These are phyloP conservation scores for Phoxinus dragarum DNA, from an alignment of 2,797 vertebrate species.

Conservation along the genomic window DNA sequence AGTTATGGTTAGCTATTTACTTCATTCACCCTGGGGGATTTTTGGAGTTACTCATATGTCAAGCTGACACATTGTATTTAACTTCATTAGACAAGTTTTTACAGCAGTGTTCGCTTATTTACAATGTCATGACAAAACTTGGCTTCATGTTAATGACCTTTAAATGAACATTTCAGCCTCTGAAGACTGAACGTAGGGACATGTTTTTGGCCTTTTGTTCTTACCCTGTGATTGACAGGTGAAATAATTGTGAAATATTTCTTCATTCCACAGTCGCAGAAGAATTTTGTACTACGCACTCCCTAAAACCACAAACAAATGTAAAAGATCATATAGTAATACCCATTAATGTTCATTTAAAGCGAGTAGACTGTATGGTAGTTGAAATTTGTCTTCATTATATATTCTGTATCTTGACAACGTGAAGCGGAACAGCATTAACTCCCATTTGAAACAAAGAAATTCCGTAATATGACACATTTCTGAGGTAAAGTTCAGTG, in stretches of 20 bases:
- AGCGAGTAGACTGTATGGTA: not conserved
- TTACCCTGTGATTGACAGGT: slow-evolving; percentile 65
- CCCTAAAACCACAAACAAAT: slow-evolving; percentile 5
- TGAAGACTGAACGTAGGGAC: not conserved
- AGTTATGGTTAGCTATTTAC: not conserved
- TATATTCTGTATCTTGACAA: not conserved
- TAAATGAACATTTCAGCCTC: slow-evolving; percentile 57
- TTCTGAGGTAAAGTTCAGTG: not conserved
- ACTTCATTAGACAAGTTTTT: not conserved
- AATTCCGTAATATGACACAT: not conserved
- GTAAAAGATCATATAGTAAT: not conserved
- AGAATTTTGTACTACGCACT: not conserved
- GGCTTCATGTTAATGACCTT: slow-evolving; percentile 53
- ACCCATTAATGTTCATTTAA: not conserved
- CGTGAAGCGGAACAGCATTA: not conserved
- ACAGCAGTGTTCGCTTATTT: not conserved
- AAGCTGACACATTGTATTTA: slow-evolving; percentile 24
- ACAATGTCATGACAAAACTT: slow-evolving; percentile 42
- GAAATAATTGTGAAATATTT: slow-evolving; percentile 59
- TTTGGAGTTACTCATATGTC: slow-evolving; percentile 18
- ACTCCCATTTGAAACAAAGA: not conserved
- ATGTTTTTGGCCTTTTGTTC: slow-evolving; percentile 51
- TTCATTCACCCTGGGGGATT: slow-evolving; percentile 4
- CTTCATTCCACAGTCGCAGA: not conserved
- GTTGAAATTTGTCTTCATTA: not conserved